phyloP scores from a whole-genome alignment of 53 echinoderm and acorn worm genomes.

The Holothuria leucospilota region DNA sequence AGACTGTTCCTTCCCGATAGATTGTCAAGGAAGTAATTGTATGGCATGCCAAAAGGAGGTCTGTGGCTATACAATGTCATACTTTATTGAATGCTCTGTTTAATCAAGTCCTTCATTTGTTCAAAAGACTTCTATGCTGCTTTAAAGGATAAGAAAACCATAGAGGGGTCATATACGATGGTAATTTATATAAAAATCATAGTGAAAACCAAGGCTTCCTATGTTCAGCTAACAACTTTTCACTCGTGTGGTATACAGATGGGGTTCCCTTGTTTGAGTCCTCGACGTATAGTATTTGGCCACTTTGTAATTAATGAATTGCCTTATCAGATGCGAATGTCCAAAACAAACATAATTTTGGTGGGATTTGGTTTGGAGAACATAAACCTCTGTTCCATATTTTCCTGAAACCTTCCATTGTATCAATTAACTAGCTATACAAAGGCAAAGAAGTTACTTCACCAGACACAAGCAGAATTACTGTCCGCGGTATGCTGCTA shows the following conservation, averaged over 20 bases:
- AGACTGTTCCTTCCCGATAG: too few relatives aligned
- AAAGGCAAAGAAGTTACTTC: constrained; percentile 35
- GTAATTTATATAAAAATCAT: not conserved
- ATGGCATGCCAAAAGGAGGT: too few relatives aligned
- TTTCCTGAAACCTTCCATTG: constrained; percentile 17
- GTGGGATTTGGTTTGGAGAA: constrained; percentile 45
- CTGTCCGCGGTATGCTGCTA: constrained; percentile 39
- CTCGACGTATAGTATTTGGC: constrained; percentile 54
- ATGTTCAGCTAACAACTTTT: constrained; percentile 24
- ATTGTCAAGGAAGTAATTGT: too few relatives aligned
- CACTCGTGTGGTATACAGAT: too few relatives aligned
- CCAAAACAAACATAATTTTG: constrained; percentile 51
- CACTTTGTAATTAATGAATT: constrained; percentile 67
- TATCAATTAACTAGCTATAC: constrained; percentile 10
- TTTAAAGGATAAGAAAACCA: not conserved
- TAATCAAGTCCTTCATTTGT: not conserved
- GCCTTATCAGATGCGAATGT: constrained; percentile 12
- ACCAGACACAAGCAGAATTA: not conserved
- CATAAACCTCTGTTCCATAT: constrained; percentile 9
- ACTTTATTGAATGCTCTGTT: constrained; percentile 5
- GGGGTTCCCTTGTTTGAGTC: too few relatives aligned
- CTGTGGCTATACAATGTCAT: not conserved
- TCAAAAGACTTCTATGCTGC: not conserved
- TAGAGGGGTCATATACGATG: constrained; percentile 20
- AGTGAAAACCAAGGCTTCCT: not conserved